phyloP scores from a whole-genome alignment of 2,888 invertebrate genomes.

The Myopa testacea region DNA sequence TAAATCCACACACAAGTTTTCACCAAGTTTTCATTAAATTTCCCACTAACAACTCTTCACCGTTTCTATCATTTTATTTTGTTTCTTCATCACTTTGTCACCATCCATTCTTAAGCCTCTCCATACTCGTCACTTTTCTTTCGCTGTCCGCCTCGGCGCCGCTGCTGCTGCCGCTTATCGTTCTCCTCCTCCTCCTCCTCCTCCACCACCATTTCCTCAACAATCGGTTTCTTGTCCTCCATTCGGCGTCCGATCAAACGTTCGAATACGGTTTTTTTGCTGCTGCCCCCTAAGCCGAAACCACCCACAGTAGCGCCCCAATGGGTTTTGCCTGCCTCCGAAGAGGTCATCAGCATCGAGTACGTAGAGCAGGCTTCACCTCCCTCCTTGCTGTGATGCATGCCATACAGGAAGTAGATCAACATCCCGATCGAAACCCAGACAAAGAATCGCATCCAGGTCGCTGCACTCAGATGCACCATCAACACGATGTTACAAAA shows the following conservation, averaged over 20 bases:
- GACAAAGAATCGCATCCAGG: constrained; percentile 86
- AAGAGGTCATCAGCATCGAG: constrained; percentile 75
- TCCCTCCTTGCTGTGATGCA: constrained; percentile 84
- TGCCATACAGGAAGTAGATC: constrained; percentile 86
- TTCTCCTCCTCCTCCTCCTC: constrained; percentile 41
- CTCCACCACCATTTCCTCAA: constrained; percentile 52
- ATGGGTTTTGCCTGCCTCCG: constrained; percentile 73
- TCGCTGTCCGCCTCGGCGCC: not conserved
- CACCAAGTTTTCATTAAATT: not conserved
- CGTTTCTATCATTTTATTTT: too few species aligned
- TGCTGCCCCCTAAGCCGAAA: constrained; percentile 43
- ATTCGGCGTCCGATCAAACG: constrained; percentile 62
- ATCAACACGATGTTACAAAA: constrained; percentile 85
- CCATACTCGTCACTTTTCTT: constrained; percentile 3
- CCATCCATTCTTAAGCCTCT: not conserved
- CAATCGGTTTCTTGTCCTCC: constrained; percentile 63
- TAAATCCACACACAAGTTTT: too few species aligned
- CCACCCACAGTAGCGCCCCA: constrained; percentile 72
- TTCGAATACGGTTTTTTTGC: constrained; percentile 59
- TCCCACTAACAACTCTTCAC: not conserved
- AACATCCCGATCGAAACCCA: constrained; percentile 89
- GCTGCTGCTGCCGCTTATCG: not conserved
- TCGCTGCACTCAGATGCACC: constrained; percentile 82
- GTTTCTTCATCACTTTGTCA: not conserved
- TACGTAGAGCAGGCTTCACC: constrained; percentile 73